phyloP scores from a whole-genome alignment of 92 coral and sea anemone species.

The Isaurus tuberculatus region DNA sequence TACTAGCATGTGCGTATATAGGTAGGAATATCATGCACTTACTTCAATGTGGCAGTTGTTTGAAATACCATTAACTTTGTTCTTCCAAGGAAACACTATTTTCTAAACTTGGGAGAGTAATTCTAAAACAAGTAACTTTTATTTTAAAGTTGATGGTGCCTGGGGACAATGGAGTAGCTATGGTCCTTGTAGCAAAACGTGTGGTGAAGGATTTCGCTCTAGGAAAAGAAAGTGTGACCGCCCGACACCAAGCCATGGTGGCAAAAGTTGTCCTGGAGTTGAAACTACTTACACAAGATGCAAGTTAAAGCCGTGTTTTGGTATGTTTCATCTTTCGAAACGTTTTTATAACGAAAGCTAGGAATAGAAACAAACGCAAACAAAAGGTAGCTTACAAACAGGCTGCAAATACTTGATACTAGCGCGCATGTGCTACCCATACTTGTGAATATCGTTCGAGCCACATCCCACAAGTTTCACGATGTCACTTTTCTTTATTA shows the following conservation, averaged over 20 bases:
- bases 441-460: too few relatives aligned
- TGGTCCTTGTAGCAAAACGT: constrained; percentile 38
- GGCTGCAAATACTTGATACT: too few relatives aligned
- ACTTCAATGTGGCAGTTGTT: too few relatives aligned
- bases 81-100: not conserved
- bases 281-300: not conserved
- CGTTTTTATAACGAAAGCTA: too few relatives aligned
- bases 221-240: constrained; percentile 27
- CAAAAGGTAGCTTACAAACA: not conserved
- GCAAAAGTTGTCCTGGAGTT: constrained; percentile 15
- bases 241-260: constrained; percentile 29
- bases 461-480: too few relatives aligned
- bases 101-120: not conserved
- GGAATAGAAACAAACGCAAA: not conserved
- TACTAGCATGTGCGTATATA: too few relatives aligned
- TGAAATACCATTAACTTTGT: not conserved
- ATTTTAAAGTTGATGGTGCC: constrained; percentile 16
- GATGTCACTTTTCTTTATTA: too few relatives aligned
- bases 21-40: too few relatives aligned
- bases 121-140: not conserved
- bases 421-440: too few relatives aligned
- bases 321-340: not conserved
- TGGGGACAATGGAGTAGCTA: constrained; percentile 40
- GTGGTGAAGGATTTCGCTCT: constrained; percentile 45
- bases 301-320: constrained; percentile 19